Percentiles rank a stretch among this genome's conserved stretches.
Conservation (phyloP, 1,140 invertebrate species). For the Pygmarrhopalites habei region DNA sequence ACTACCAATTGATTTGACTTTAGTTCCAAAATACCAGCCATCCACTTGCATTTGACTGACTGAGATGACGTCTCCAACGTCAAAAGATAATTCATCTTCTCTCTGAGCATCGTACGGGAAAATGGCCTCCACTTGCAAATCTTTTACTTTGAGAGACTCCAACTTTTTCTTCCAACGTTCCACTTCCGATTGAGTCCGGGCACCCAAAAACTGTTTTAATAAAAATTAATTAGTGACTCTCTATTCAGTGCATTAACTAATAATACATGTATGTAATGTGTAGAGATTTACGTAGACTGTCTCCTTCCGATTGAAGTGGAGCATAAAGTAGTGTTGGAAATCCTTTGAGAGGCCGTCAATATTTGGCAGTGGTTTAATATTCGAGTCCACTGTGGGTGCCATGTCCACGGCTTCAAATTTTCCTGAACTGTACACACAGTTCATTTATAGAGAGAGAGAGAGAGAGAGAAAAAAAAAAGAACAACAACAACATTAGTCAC, state of each 20-base stretch:
- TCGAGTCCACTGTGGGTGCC: conserved; percentile 15
- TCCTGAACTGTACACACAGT: conserved; percentile 31
- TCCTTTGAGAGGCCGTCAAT: conserved; percentile 37
- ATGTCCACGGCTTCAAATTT: conserved; percentile 35
- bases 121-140: conserved; percentile 30
- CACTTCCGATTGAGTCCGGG: conserved; percentile 34
- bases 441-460: too few species aligned
- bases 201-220: conserved; percentile 34
- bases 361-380: conserved; percentile 35
- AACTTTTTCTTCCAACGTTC: conserved; percentile 35
- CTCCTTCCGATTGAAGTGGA: conserved; percentile 37
- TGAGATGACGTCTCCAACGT: conserved; percentile 31
- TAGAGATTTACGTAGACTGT: conserved; percentile 32
- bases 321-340: conserved; percentile 38
- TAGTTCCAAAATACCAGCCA: conserved; percentile 38
- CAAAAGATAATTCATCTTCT: conserved; percentile 35
- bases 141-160: conserved; percentile 24
- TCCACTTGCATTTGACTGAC: conserved; percentile 34
- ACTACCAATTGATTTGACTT: background rate
- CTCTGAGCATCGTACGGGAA: conserved; percentile 32
- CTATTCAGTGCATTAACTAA: background rate
- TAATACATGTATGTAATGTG: too few species aligned
- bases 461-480: conserved; percentile 15
- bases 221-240: background rate
- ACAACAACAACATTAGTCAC: background rate